Evolutionary conservation across 2,113 vertebrate species (phyloP), one percentile per base, ranked within the genome.

Genomic region (Prionailurus bengalensis): DNA sequence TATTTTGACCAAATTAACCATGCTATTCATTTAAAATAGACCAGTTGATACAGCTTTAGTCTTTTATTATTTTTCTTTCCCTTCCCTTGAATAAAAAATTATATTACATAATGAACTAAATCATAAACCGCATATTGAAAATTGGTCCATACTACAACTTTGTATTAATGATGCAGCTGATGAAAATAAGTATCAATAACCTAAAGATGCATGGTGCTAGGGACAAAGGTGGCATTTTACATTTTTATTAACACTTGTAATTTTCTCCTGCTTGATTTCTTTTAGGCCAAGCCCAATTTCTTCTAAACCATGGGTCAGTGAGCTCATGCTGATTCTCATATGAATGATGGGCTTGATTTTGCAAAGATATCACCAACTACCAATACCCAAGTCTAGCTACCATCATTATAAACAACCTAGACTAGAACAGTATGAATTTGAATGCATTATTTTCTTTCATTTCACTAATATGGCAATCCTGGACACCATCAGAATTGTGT

Each of bases 231-330:
- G 97, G 88, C 97, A 97, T 97, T 98, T 98, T 97, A 97, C 97
- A 98, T 98, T 97, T 98, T 97, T 98, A 98, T 97, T 98, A 98
- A 97, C 98, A 95, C 97, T 96, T 96, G 94, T 98, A 97, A 98
- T 98, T 97, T 98, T 97, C 97, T 96, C 97, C 88, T 74, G 95
- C 97, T 98, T 98, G 95, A 97, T 97, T 98, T 98, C 94, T 97
- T 95, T 95, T 96, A 98, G 95, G 94, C 96, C 95, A 98, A 97
- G 97, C 97, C 95, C 96, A 98, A 95, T 98, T 98, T 98, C 97
- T 98, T 98, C 94, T 93, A 91, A 98, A 95, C 97, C 95, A 98
- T 97, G 97, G 98, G 97, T 98, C 97, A 98, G 92, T 97, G 97
- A 98, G 96, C 95, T 97, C 96, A 85, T 65, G 53, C 94, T 97